Percentiles rank a stretch among this genome's conserved stretches.
These are phyloP conservation scores for Platorchestia sp. DNA, from an alignment of 1,140 invertebrate species.

Conservation along the genomic window DNA sequence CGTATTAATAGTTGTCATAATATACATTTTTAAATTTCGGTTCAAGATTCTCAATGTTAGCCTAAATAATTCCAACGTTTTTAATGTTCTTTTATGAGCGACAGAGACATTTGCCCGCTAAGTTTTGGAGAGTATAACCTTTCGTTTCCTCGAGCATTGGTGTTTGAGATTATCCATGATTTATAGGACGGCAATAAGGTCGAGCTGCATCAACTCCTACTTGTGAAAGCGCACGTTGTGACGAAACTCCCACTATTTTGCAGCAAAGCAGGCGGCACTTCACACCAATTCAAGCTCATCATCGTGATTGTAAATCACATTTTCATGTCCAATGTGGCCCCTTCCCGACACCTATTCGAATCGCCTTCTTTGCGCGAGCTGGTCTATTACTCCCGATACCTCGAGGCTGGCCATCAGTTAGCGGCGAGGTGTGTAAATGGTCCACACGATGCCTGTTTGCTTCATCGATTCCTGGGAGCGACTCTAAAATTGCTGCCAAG, in stretches of 20 bases:
- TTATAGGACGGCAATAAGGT: slow-evolving; percentile 3
- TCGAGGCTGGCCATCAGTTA: slow-evolving; percentile 41
- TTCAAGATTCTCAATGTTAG: not conserved
- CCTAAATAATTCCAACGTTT: not conserved
- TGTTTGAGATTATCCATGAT: not conserved
- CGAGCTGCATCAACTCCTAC: not conserved
- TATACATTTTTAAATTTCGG: not conserved
- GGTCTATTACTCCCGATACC: slow-evolving; percentile 17
- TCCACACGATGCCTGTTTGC: not conserved
- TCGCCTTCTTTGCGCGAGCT: slow-evolving; percentile 44
- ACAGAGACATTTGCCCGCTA: not conserved
- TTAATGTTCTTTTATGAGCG: not conserved
- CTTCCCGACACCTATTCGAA: slow-evolving; percentile 47
- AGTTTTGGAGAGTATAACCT: not conserved
- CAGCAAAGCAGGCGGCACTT: slow-evolving; percentile 9
- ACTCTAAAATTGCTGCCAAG: slow-evolving; percentile 43
- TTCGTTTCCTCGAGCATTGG: not conserved
- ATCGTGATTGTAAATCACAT: slow-evolving; percentile 55
- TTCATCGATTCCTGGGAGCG: slow-evolving; percentile 42
- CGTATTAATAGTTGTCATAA: not conserved
- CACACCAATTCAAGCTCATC: slow-evolving; percentile 26
- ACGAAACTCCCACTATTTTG: not conserved
- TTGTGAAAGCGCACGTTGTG: not conserved
- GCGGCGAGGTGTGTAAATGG: slow-evolving; percentile 41
- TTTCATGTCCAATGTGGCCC: slow-evolving; percentile 14